Conservation (phyloP, 2,113 vertebrate genomes). For the Pseudonaja textilis region DNA sequence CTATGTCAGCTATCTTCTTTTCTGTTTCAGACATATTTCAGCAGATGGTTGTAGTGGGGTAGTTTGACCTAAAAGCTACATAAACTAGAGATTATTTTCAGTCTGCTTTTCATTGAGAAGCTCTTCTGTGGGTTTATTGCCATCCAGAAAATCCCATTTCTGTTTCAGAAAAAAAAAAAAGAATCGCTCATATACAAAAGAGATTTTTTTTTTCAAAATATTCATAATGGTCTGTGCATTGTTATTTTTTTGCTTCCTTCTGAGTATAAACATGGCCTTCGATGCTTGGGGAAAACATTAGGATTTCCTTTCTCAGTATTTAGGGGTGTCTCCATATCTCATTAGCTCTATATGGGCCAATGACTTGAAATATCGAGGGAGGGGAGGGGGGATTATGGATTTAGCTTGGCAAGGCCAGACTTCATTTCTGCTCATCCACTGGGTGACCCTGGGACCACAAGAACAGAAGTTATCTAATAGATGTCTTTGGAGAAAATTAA, state of each 20-base stretch:
- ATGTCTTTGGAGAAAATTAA: background rate
- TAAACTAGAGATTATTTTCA: conserved; percentile 35
- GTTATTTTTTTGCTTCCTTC: background rate
- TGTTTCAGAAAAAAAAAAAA: background rate
- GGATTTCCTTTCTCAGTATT: background rate
- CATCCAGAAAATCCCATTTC: background rate
- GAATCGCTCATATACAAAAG: background rate
- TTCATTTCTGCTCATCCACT: background rate
- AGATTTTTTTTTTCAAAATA: background rate
- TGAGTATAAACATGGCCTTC: conserved; percentile 6
- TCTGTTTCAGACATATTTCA: conserved; percentile 60
- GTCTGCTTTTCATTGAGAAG: conserved; percentile 19
- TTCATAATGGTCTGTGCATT: background rate
- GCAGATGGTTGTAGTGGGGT: conserved; percentile 48
- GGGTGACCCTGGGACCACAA: background rate
- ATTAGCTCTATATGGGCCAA: background rate
- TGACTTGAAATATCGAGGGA: background rate
- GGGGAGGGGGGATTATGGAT: background rate
- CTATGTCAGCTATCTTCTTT: conserved; percentile 73
- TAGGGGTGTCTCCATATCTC: background rate
- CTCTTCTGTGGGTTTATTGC: conserved; percentile 22
- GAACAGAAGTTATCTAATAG: background rate
- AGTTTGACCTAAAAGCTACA: conserved; percentile 46
- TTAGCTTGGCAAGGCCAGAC: background rate
- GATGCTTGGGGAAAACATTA: background rate